Evolutionary conservation across 2,113 vertebrate genomes (phyloP).

Genomic region (Periophthalmus modestus): DNA sequence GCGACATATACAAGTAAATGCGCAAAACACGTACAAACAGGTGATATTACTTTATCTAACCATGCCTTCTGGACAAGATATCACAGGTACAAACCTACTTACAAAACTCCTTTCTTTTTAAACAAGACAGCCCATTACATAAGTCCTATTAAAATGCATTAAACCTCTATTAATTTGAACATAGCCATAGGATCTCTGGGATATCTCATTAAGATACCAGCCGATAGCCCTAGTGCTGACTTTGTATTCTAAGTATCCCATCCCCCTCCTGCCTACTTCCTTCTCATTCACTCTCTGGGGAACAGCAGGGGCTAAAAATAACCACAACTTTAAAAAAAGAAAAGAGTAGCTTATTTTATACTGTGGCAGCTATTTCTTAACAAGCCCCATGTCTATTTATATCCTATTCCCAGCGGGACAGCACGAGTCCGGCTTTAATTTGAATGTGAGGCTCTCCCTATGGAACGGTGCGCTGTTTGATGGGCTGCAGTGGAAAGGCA

Average conservation of each 20-base stretch:
- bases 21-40: not conserved
- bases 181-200: slow-evolving; percentile 30
- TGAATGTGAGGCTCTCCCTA: slow-evolving; percentile 61
- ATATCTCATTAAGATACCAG: slow-evolving; percentile 65
- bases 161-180: slow-evolving; percentile 17
- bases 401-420: slow-evolving; percentile 62
- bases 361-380: slow-evolving; percentile 63
- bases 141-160: not conserved
- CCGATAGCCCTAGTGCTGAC: slow-evolving; percentile 52
- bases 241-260: slow-evolving; percentile 42
- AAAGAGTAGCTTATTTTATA: slow-evolving; percentile 66
- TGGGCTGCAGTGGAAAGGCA: slow-evolving; percentile 52
- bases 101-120: not conserved
- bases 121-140: not conserved
- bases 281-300: slow-evolving; percentile 46
- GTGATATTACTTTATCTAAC: not conserved
- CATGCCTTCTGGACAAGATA: not conserved
- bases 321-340: slow-evolving; percentile 58
- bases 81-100: not conserved
- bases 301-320: slow-evolving; percentile 71
- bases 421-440: slow-evolving; percentile 66
- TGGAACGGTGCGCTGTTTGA: slow-evolving; percentile 63
- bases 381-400: slow-evolving; percentile 62
- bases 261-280: slow-evolving; percentile 63
- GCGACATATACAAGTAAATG: not conserved